Percentiles rank a stretch among this genome's conserved stretches.
Evolutionary conservation across 2,888 invertebrate genomes (phyloP).

Genomic region (Cephus sareptanus): DNA sequence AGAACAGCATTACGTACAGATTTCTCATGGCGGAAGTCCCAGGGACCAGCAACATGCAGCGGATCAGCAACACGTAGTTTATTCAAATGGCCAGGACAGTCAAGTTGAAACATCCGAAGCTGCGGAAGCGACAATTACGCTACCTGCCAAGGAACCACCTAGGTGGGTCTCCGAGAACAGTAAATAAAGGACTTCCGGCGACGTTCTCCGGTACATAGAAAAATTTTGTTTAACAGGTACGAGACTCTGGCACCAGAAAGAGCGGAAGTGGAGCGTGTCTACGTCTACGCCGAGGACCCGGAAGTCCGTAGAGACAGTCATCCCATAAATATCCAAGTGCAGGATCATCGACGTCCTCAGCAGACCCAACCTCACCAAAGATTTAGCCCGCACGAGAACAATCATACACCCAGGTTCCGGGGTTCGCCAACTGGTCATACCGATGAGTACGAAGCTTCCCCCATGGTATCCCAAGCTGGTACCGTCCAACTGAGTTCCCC

Average conservation of each 20-base stretch:
- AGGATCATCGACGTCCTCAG: conserved; percentile 42
- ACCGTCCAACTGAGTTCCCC: conserved; percentile 66
- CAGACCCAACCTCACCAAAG: conserved; percentile 41
- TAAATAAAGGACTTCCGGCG: not conserved
- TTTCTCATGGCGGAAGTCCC: conserved; percentile 46
- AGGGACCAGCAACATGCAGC: conserved; percentile 38
- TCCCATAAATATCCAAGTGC: conserved; percentile 44
- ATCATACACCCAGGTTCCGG: conserved; percentile 30
- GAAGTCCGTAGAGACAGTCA: conserved; percentile 48
- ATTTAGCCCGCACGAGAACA: conserved; percentile 52
- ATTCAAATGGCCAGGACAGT: conserved; percentile 50
- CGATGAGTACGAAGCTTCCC: conserved; percentile 51
- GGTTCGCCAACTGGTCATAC: conserved; percentile 41
- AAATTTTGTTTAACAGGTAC: conserved; percentile 41
- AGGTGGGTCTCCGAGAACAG: conserved; percentile 51
- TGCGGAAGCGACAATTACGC: conserved; percentile 62
- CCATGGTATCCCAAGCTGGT: conserved; percentile 61
- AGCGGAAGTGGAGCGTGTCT: conserved; percentile 48
- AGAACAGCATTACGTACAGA: conserved; percentile 47
- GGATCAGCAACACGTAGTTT: conserved; percentile 48
- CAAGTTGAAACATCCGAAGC: conserved; percentile 46
- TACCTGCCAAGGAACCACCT: conserved; percentile 59
- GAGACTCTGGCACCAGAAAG: conserved; percentile 54
- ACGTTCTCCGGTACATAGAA: not conserved
- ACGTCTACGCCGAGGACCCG: conserved; percentile 43